A percentile compares a stretch with the other conserved stretches of the same genome.
These are phyloP conservation scores for human DNA, from an alignment of 2,113 vertebrate species.

Conservation along the genomic window DNA sequence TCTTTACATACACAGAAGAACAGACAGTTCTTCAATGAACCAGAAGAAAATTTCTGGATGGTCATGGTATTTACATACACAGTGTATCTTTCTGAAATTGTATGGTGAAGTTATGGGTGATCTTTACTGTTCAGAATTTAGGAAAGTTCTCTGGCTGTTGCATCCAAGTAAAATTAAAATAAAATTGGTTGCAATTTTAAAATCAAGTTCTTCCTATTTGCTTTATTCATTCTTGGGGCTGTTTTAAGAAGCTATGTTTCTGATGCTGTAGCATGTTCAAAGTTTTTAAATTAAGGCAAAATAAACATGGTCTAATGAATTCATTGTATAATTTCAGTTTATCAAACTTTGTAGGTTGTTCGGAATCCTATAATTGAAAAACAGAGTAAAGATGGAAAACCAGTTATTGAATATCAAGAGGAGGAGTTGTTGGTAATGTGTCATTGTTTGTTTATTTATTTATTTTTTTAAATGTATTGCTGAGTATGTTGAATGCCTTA, in stretches of 20 bases:
- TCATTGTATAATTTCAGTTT: constrained; percentile 78
- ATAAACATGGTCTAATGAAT: constrained; percentile 48
- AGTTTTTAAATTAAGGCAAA: background rate
- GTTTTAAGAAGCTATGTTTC: constrained; percentile 26
- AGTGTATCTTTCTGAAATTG: constrained; percentile 57
- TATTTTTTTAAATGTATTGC: background rate
- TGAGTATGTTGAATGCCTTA: background rate
- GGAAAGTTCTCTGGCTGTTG: background rate
- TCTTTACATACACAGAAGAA: constrained; percentile 97
- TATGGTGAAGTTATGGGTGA: background rate
- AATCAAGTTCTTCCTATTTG: background rate
- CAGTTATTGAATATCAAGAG: constrained; percentile 95
- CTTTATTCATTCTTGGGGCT: background rate
- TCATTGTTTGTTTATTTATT: background rate
- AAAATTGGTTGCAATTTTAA: constrained; percentile 13
- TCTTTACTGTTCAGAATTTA: background rate
- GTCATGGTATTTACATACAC: constrained; percentile 92
- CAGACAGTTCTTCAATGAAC: constrained; percentile 97
- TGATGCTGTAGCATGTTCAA: background rate
- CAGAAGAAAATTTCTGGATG: constrained; percentile 98
- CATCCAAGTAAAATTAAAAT: background rate
- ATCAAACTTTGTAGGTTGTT: constrained; percentile 89
- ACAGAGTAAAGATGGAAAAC: constrained; percentile 95
- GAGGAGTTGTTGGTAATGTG: constrained; percentile 94
- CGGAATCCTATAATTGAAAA: constrained; percentile 97